These are phyloP conservation scores for Pachyuromys duprasi DNA, from an alignment of 2,797 vertebrate genomes.

Conservation along the genomic window DNA sequence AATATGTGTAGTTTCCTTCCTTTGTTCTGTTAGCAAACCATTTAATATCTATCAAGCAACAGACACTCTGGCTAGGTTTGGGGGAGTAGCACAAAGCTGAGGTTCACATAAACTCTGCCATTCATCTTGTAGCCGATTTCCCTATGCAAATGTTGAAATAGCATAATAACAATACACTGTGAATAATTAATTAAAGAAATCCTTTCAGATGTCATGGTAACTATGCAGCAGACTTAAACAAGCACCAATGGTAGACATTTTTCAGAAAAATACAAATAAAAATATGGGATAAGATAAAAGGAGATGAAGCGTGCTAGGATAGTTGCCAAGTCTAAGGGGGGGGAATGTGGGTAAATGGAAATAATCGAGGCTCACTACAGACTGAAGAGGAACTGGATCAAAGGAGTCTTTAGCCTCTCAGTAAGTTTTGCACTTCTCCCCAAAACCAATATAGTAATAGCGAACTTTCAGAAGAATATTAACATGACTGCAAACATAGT, in stretches of 20 bases:
- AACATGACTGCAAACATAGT: neutral
- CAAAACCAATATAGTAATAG: neutral
- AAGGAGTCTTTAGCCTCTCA: neutral
- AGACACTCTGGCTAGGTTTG: neutral
- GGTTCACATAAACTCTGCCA: neutral
- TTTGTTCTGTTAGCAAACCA: neutral
- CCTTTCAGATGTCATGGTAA: neutral
- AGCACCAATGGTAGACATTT: neutral
- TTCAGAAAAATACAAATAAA: neutral
- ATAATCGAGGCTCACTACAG: neutral
- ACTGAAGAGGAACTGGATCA: neutral
- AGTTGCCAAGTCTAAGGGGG: neutral
- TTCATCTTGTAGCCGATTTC: neutral
- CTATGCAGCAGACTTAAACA: neutral
- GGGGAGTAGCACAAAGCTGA: neutral
- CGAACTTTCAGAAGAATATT: neutral
- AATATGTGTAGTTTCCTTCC: neutral
- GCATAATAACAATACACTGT: neutral
- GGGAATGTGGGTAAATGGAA: neutral
- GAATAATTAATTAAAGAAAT: neutral
- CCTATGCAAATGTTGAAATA: neutral
- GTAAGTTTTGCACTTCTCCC: neutral
- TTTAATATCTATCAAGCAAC: neutral
- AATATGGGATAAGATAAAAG: neutral
- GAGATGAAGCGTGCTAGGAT: fast-evolving